Evolutionary conservation across 2,113 vertebrate genomes (phyloP).

Genomic region (Galeopterus variegatus): DNA sequence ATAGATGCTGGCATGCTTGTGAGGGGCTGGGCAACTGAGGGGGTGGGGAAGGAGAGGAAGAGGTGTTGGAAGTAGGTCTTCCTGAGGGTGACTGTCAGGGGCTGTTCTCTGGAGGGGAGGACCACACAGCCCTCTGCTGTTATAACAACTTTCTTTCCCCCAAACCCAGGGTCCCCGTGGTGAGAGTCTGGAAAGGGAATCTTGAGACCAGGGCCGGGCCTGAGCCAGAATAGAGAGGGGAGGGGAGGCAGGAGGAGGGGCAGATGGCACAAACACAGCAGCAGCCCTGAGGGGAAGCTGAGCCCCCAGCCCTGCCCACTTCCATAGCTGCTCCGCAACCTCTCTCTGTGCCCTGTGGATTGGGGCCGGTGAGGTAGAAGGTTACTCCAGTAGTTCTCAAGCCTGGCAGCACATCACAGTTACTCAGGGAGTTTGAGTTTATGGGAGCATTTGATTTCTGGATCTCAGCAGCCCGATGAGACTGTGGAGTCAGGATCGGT

Average conservation of each 20-base stretch:
- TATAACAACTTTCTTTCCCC: neutral
- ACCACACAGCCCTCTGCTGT: neutral
- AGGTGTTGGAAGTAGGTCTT: neutral
- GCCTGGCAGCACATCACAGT: neutral
- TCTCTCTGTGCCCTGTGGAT: neutral
- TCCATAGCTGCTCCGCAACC: neutral
- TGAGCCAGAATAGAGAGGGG: neutral
- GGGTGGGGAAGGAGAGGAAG: neutral
- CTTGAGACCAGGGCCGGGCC: neutral
- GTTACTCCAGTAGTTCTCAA: fast-evolving
- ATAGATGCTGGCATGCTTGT: neutral
- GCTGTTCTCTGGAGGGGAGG: neutral
- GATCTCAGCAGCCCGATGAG: neutral
- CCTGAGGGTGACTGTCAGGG: neutral
- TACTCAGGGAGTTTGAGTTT: too few species aligned
- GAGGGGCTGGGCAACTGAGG: neutral
- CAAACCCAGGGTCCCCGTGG: neutral
- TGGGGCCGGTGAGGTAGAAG: too few species aligned
- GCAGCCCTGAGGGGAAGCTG: neutral
- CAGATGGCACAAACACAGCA: neutral
- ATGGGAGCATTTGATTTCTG: fast-evolving
- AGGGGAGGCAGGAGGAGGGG: neutral
- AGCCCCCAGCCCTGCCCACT: too few species aligned
- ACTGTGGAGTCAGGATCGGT: fast-evolving
- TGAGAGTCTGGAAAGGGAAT: neutral